A percentile compares a stretch with the other conserved stretches of the same genome.
Conservation (phyloP, 2,113 vertebrate species). For the Lepus europaeus region DNA sequence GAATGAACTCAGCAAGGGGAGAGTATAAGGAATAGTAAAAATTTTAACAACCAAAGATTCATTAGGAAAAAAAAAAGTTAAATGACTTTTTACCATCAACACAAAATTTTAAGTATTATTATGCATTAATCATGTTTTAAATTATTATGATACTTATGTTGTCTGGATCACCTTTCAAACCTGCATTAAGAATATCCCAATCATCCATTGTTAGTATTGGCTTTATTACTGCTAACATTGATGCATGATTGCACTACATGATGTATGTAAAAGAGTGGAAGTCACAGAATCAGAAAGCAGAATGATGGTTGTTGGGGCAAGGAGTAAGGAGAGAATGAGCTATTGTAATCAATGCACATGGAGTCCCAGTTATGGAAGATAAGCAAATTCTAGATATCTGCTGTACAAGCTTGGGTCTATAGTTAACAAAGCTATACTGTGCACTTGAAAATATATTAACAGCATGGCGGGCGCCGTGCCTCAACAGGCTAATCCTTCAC, state of each 20-base stretch:
- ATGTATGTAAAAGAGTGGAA: not conserved
- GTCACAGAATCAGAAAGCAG: not conserved
- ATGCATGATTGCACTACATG: not conserved
- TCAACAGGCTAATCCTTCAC: too few relatives aligned
- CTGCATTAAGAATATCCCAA: not conserved
- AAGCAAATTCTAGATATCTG: not conserved
- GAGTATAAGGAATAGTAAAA: not conserved
- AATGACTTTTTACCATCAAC: not conserved
- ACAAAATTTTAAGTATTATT: not conserved
- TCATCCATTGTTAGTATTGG: not conserved
- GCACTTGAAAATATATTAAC: not conserved
- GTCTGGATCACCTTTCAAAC: not conserved
- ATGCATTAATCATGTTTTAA: not conserved
- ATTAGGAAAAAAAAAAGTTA: not conserved
- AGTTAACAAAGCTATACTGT: not conserved
- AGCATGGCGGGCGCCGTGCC: too few relatives aligned
- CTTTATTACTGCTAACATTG: not conserved
- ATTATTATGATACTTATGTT: not conserved
- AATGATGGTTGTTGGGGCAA: not conserved
- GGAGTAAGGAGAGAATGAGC: not conserved
- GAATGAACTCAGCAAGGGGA: not conserved
- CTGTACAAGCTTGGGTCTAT: not conserved
- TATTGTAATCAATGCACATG: too few relatives aligned
- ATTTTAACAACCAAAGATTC: not conserved
- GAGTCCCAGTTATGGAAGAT: too few relatives aligned